Base-by-base conservation (phyloP, 2,888 invertebrate species). In the Eucera pruinosa region DNA sequence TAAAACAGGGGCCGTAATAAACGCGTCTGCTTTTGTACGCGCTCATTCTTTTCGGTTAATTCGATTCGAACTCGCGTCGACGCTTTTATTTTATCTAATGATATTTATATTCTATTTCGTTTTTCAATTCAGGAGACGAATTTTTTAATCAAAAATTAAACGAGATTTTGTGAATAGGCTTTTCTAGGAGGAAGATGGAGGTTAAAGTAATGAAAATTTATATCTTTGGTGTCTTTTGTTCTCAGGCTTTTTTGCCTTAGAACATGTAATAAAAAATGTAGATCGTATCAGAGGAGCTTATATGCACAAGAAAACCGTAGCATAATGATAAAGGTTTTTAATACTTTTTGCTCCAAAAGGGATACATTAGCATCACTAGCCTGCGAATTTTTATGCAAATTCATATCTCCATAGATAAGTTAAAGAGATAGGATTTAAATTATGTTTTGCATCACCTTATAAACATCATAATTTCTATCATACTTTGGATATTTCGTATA, bases 1-100 rank as follows among this genome's bases (percentile, higher is more conserved):
- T 75, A 54, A 75, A 67, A 43, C 18, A 11, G 33, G 0, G 27
- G 7, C 2, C 9, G 11, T 45, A 70, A 61, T 57, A 48, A 33
- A 61, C 33, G 47, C 30, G 15, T 23, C 11, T 2, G 41, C 13
- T 20, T 5, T 11, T 43, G 57, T n/a, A 6, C 18, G 15, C 36
- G 13, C 20, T 0, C 52, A 33, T 20, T 30, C n/a, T 57, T 27
- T 9, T 20, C 47, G 36, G 9, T 20, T 48, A 66, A 65, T 54
- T 55, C 36, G 20, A 41, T 39, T 33, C 7, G 25, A 25, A 27
- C 5, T 18, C n/a, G 13, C 1, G 18, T 9, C 9, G 0, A 7
- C 5, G 18, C 2, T 0, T 27, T 25, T 25, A 13, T n/a, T 5
- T 52, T 52, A 5, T 11, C 7, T 58, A n/a, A n/a, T n/a, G n/a